Base-by-base conservation (phyloP, 2,888 invertebrate genomes). In the Lithodes maja region DNA sequence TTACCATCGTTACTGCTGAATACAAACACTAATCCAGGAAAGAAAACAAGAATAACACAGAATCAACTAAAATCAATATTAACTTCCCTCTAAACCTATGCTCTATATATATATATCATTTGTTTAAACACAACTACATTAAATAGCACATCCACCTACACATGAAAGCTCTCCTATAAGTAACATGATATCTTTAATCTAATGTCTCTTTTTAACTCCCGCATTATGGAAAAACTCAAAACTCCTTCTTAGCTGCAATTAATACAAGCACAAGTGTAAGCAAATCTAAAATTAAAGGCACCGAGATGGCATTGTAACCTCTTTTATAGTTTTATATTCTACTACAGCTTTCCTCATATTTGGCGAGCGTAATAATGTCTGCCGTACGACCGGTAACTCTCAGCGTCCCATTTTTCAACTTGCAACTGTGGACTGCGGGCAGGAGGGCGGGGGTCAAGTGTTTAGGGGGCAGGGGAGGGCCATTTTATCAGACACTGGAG, bases 101-200 rank as follows among this genome's bases (percentile, higher is more conserved):
- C 79, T 89, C 89, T 89, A 89, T 89, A 89, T 88, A 88, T 88
- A 88, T 89, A 85, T 85, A 84, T 84, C 84, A 69, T 83, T 83
- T 83, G 52, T 86, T 71, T 89, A 82, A 89, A 89, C 89, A 89
- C 89, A 89, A 89, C 89, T 89, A 89, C 89, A 89, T 89, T 86
- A 89, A 89, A 89, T 86, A 89, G 89, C 86, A 89, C 89, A 89
- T 86, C 89, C 89, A 89, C 85, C 89, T 85, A 89, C 85, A 86
- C 86, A 86, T 89, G 89, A 89, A 89, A 89, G 89, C 89, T 89
- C 89, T 89, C 89, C 85, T 89, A 89, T 86, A 89, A 86, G 83
- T 85, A 85, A 89, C 89, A 89, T 79, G 89, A 81, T 81, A 50
- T 82, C 71, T 71, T 71, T 85, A 78, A 79, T 84, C 88, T 81